Evolutionary conservation across 1,140 invertebrate genomes (phyloP), one percentile per base, ranked within the genome.

Genomic region (Himalopsyche phryganea): DNA sequence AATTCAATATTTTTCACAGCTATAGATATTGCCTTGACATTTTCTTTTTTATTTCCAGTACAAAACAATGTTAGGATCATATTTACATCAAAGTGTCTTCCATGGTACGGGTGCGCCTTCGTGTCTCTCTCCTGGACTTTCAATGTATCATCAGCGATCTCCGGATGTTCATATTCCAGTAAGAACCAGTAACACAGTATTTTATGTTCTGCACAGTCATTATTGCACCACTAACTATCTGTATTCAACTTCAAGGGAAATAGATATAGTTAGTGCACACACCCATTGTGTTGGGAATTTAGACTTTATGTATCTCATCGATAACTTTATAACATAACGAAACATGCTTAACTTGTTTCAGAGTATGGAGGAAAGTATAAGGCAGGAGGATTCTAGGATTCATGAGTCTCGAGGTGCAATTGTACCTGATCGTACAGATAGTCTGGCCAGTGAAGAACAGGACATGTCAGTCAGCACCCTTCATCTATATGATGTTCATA

Each of bases 1-100:
- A n/a, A n/a, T n/a, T n/a, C n/a, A n/a, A n/a, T n/a, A n/a, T n/a
- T n/a, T n/a, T n/a, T n/a, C n/a, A n/a, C n/a, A n/a, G n/a, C n/a
- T n/a, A n/a, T n/a, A n/a, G n/a, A n/a, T n/a, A n/a, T n/a, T n/a
- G n/a, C n/a, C n/a, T n/a, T n/a, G n/a, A n/a, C n/a, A n/a, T n/a
- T n/a, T n/a, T n/a, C n/a, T n/a, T n/a, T 40, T 13, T 20, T 51
- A 52, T 49, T 72, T 70, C 45, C 68, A 76, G 74, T 73, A 75
- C 38, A 73, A 72, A 59, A 78, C 76, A 2, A 78, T 78, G 74
- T 58, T 78, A n/a, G 73, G 73, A 4, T 77, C 75, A 2, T 78
- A 71, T 44, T 69, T 76, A 28, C 74, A 76, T 41, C 76, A 77
- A 54, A 78, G 73, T 64, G 66, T 75, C 59, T 76, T 75, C 49